Evolutionary conservation across 2,888 invertebrate species (phyloP).

Genomic region (Mystacides longicornis): DNA sequence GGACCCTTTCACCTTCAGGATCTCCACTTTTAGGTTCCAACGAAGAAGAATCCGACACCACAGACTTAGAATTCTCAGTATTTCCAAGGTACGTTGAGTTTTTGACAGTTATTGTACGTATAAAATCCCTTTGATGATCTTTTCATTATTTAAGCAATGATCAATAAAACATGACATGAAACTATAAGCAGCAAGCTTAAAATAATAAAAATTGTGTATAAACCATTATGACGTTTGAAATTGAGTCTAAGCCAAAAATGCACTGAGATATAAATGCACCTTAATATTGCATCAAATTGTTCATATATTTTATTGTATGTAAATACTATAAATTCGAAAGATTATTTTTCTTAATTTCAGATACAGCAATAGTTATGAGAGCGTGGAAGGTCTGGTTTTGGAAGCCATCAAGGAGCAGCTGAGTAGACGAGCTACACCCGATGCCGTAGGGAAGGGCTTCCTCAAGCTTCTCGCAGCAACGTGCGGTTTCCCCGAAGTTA

Average conservation of each 20-base stretch:
- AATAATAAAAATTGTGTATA: too few relatives aligned
- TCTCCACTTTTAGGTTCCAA: conserved; percentile 47
- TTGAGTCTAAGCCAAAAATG: too few relatives aligned
- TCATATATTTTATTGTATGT: too few relatives aligned
- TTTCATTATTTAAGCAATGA: too few relatives aligned
- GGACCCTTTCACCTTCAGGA: conserved; percentile 49
- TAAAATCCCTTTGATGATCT: too few relatives aligned
- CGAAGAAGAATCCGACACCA: conserved; percentile 52
- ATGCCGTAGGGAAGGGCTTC: conserved; percentile 83
- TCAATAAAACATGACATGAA: too few relatives aligned
- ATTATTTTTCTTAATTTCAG: conserved; percentile 28
- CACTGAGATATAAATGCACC: too few relatives aligned
- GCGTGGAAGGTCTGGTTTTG: conserved; percentile 71
- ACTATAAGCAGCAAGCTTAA: too few relatives aligned
- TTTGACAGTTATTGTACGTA: too few relatives aligned
- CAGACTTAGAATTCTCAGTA: conserved; percentile 47
- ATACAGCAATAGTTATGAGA: conserved; percentile 49
- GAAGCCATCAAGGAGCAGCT: conserved; percentile 86
- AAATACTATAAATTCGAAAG: background rate
- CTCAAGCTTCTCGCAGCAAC: conserved; percentile 77
- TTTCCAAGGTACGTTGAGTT: conserved; percentile 43
- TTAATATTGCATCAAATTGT: too few relatives aligned
- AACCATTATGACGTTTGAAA: too few relatives aligned
- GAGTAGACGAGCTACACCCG: conserved; percentile 74
- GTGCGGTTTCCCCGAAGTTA: conserved; percentile 76